phyloP scores from a whole-genome alignment of 1,140 invertebrate species.

The Neoseiulus cucumeris region DNA sequence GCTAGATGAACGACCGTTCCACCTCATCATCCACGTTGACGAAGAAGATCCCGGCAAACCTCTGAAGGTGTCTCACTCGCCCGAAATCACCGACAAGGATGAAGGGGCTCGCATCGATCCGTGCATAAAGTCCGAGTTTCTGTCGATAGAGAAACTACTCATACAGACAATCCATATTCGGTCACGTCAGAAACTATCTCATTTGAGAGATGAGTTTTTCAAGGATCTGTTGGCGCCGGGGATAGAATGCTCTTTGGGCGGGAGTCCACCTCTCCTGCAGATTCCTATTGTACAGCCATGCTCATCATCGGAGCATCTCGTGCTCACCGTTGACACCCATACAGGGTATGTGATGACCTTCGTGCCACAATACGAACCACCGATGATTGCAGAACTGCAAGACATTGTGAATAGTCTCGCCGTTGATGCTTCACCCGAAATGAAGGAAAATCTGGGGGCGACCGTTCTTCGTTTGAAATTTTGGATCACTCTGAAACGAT shows the following conservation, averaged over 20 bases:
- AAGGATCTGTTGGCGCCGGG: conserved; percentile 41
- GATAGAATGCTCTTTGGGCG: conserved; percentile 41
- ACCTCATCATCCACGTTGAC: conserved; percentile 69
- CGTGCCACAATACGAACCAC: conserved; percentile 51
- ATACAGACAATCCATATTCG: conserved; percentile 92
- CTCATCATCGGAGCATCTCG: conserved; percentile 63
- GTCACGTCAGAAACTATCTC: conserved; percentile 52
- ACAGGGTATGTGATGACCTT: conserved; percentile 72
- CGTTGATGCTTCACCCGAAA: conserved; percentile 42
- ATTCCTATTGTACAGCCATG: conserved; percentile 71
- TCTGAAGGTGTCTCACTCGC: conserved; percentile 64
- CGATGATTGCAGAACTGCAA: conserved; percentile 59
- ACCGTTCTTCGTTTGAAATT: conserved; percentile 34
- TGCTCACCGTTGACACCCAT: conserved; percentile 79
- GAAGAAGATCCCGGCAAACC: conserved; percentile 54
- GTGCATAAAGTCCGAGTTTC: conserved; percentile 43
- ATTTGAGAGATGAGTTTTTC: conserved; percentile 52
- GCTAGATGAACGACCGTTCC: conserved; percentile 52
- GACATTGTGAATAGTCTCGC: conserved; percentile 52
- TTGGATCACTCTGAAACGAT: conserved; percentile 73
- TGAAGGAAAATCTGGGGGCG: conserved; percentile 35
- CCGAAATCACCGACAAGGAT: conserved; percentile 51
- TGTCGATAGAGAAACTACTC: conserved; percentile 83
- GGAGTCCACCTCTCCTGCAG: conserved; percentile 71
- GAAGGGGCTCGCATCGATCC: conserved; percentile 9